phyloP scores from a whole-genome alignment of 2,888 invertebrate species.

The Oxystoma pomonae region DNA sequence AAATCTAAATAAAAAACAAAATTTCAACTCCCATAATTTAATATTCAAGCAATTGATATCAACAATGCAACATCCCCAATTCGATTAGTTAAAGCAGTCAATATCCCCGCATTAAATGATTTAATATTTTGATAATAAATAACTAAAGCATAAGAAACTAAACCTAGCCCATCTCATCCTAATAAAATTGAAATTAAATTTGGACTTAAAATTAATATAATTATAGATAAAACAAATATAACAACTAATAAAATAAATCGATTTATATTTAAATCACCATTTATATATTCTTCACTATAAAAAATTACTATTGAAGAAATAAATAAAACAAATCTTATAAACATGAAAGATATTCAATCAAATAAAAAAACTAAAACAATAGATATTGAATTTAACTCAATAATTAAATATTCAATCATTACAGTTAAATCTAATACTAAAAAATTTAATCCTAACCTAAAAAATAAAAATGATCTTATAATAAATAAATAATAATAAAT shows the following conservation, averaged over 20 bases:
- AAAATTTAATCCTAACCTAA: conserved; percentile 45
- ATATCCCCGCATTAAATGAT: conserved; percentile 66
- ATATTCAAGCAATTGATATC: conserved; percentile 38
- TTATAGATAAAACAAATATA: conserved; percentile 64
- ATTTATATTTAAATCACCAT: conserved; percentile 53
- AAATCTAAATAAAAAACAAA: conserved; percentile 18
- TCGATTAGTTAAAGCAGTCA: conserved; percentile 70
- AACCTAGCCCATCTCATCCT: conserved; percentile 69
- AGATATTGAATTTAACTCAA: conserved; percentile 50
- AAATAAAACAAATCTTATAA: conserved; percentile 61
- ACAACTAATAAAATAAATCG: conserved; percentile 64
- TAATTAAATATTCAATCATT: conserved; percentile 56
- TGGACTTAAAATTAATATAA: conserved; percentile 32
- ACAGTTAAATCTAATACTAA: conserved; percentile 47
- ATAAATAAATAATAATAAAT: conserved; percentile 52
- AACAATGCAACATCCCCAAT: conserved; percentile 68
- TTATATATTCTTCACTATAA: conserved; percentile 63
- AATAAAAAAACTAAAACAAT: conserved; percentile 56
- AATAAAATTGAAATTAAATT: conserved; percentile 52
- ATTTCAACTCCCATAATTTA: conserved; percentile 20
- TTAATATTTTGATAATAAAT: conserved; percentile 67
- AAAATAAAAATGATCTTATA: conserved; percentile 45
- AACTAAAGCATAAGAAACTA: conserved; percentile 69
- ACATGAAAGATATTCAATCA: conserved; percentile 62
- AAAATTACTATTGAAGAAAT: conserved; percentile 64